These are phyloP conservation scores for Potorous gilbertii DNA, from an alignment of 2,797 vertebrate genomes.

Conservation along the genomic window DNA sequence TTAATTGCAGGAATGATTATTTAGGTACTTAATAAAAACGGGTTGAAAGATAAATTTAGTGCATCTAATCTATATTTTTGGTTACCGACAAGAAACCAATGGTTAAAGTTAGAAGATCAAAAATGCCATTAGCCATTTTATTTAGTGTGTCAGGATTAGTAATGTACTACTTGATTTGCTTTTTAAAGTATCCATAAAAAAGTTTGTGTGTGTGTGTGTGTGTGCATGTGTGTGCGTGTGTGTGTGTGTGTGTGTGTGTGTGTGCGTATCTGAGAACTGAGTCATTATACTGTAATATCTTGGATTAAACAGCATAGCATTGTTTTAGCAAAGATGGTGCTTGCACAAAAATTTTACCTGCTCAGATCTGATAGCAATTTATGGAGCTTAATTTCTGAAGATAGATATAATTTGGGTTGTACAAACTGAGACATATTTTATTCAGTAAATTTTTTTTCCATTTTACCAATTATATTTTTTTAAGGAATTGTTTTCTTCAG, in stretches of 20 bases:
- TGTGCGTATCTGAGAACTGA: conserved; percentile 13
- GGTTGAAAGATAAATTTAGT: conserved; percentile 32
- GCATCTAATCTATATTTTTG: conserved; percentile 40
- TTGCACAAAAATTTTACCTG: neutral
- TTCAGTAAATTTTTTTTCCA: too few species aligned
- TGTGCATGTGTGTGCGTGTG: neutral
- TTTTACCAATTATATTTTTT: too few species aligned
- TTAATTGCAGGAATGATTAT: conserved; percentile 55
- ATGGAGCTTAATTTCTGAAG: conserved; percentile 13
- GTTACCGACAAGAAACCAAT: conserved; percentile 51
- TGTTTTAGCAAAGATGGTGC: neutral
- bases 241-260: neutral
- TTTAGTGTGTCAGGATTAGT: neutral
- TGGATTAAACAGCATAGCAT: neutral
- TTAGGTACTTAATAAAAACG: conserved; percentile 59
- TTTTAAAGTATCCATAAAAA: conserved; percentile 2
- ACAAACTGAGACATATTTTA: neutral
- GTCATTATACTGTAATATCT: neutral
- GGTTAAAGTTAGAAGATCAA: conserved; percentile 45
- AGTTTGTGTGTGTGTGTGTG: neutral
- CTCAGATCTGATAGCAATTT: conserved; percentile 22
- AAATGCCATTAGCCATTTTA: conserved; percentile 32
- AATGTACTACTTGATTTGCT: conserved; percentile 21
- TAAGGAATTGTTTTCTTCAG: too few species aligned
- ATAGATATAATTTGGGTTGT: neutral